Conservation (phyloP, 2,113 vertebrate genomes). For the Urocynchramus pylzowi region DNA sequence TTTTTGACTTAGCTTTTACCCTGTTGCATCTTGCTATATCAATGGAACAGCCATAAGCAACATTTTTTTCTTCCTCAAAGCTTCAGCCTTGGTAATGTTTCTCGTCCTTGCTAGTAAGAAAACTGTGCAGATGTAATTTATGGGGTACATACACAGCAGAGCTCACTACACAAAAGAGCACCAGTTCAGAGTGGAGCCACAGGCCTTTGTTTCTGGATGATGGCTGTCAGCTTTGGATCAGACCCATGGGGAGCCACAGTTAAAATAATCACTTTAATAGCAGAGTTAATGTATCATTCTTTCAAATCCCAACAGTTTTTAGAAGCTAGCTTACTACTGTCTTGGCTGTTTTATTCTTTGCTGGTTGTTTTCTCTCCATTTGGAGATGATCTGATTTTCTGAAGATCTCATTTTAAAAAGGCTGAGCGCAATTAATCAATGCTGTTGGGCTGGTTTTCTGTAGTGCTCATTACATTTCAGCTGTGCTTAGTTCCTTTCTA, state of each 20-base stretch:
- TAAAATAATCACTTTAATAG: constrained; percentile 39
- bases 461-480: neutral
- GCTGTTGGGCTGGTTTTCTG: neutral
- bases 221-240: constrained; percentile 3
- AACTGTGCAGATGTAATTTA: neutral
- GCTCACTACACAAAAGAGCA: neutral
- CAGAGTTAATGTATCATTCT: constrained; percentile 19
- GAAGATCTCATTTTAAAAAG: neutral
- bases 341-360: constrained; percentile 26
- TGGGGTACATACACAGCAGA: neutral
- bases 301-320: constrained; percentile 26
- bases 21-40: neutral
- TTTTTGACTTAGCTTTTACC: neutral
- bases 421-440: neutral
- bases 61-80: neutral
- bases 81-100: neutral
- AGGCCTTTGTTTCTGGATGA: neutral
- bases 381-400: constrained; percentile 36
- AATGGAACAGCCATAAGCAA: neutral
- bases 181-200: neutral
- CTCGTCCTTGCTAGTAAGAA: neutral
- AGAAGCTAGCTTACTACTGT: constrained; percentile 40
- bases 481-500: neutral
- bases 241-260: neutral
- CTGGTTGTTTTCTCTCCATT: neutral